Conservation (phyloP, 2,797 vertebrate genomes). For the Cyprinodon diabolis region DNA sequence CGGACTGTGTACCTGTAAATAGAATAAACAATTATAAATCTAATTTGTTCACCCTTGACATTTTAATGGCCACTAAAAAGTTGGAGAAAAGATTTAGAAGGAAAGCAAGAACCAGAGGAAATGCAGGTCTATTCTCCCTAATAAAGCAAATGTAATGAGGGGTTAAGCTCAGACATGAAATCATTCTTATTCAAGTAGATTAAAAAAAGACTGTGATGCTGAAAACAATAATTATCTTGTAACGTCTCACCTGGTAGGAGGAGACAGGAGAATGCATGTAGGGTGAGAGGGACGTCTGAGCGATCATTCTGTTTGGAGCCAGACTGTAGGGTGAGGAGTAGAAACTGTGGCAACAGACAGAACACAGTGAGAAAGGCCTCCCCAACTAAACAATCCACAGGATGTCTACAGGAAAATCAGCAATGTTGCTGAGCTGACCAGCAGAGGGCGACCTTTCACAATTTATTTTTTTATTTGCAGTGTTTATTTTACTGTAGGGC, state of each 20-base stretch:
- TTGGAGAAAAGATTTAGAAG: slow-evolving; percentile 81
- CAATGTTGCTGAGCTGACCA: slow-evolving; percentile 25
- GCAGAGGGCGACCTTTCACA: slow-evolving; percentile 55
- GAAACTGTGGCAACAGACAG: slow-evolving; percentile 80
- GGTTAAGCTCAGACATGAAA: slow-evolving; percentile 16
- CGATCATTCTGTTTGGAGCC: slow-evolving; percentile 89
- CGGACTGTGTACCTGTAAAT: slow-evolving; percentile 86
- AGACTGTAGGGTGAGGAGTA: slow-evolving; percentile 91
- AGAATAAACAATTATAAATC: slow-evolving; percentile 11
- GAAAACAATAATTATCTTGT: slow-evolving; percentile 12
- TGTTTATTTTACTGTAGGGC: slow-evolving; percentile 47
- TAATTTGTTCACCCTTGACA: slow-evolving; percentile 66
- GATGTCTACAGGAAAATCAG: not conserved
- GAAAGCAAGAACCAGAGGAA: slow-evolving; percentile 81
- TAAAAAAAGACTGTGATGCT: slow-evolving; percentile 1
- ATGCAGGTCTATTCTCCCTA: not conserved
- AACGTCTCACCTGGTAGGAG: slow-evolving; percentile 88
- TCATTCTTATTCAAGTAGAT: slow-evolving; percentile 3
- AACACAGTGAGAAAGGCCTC: slow-evolving; percentile 24
- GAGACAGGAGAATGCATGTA: slow-evolving; percentile 94
- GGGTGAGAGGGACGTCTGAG: slow-evolving; percentile 89
- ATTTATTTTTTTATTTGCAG: not conserved
- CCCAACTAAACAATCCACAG: slow-evolving; percentile 8
- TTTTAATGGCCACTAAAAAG: slow-evolving; percentile 80
- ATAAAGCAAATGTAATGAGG: slow-evolving; percentile 11